phyloP scores from a whole-genome alignment of 2,797 vertebrate species.

The Hapalemur alaotrensis region DNA sequence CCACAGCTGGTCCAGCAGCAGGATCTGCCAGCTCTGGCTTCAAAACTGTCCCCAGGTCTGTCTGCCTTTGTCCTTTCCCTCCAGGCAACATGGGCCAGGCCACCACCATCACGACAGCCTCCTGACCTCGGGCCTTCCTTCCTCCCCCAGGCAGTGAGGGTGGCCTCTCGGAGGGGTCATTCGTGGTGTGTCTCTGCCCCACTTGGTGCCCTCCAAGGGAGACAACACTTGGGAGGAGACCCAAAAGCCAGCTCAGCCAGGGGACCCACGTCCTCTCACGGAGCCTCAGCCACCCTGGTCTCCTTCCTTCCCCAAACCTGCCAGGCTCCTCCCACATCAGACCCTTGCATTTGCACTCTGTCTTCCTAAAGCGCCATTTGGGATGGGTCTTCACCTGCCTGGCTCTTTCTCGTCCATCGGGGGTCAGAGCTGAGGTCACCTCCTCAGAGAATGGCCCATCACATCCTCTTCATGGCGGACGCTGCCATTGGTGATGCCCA shows the following conservation, averaged over 20 bases:
- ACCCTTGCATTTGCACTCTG: background rate
- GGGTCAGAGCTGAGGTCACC: background rate
- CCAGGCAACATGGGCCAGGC: background rate
- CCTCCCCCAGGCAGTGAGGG: background rate
- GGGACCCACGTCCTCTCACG: fast-evolving
- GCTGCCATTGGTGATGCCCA: background rate
- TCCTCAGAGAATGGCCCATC: background rate
- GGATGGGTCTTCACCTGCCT: background rate
- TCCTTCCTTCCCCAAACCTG: background rate
- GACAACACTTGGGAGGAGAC: fast-evolving
- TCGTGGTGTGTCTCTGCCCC: background rate
- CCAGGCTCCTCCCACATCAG: background rate
- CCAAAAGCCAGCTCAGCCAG: background rate
- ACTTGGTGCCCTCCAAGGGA: fast-evolving
- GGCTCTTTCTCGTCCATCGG: background rate
- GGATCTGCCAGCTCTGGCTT: too few species aligned
- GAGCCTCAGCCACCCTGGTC: background rate
- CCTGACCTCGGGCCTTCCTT: background rate
- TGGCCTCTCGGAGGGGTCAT: background rate
- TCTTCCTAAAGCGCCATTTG: background rate
- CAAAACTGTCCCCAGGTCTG: background rate
- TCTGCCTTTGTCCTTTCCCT: background rate
- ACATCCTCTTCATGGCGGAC: too few species aligned
- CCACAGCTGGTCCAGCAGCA: background rate
- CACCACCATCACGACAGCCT: background rate